Base-by-base conservation (phyloP, 2,797 vertebrate genomes). In the Trichosurus vulpecula region DNA sequence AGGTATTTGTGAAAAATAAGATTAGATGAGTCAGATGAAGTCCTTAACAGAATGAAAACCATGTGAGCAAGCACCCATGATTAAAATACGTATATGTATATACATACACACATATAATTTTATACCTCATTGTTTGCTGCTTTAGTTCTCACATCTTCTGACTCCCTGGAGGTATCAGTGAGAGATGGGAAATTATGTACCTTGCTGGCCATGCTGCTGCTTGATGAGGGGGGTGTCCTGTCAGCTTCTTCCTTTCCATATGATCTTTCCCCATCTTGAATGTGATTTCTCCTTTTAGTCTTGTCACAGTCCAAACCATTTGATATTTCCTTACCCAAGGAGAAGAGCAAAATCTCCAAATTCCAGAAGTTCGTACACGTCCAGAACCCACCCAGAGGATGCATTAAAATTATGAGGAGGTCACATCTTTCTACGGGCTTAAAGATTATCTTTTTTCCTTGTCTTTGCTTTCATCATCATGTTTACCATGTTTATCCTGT, bases 401-500 rank as follows among this genome's bases (percentile, higher is more conserved):
- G 41, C 51, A 91, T 31, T 94, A 92, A 27, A 5, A 35, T 13
- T 93, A 94, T 51, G 35, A 94, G 91, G 93, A 30, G 41, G 35
- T 54, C 30, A 91, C 56, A 10, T 56, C 87, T 91, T 94, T 41
- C 47, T 41, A 2, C 91, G 74, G 91, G 41, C 12, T 57, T 61
- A 96, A 91, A 12, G 2, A 92, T 61, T 12, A n/a, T 5, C 11
- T 14, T 13, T 57, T 93, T 97, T 91, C 89, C 41, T 58, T 41
- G 91, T 47, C 2, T 31, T 94, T 74, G 27, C 51, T 55, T 94
- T 94, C 92, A 55, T 92, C 52, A 41, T 92, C 61, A 91, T 92
- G 35, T 25, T 0, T 61, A 41, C 41, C n/a, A 47, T 30, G 0
- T 74, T 51, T 57, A 90, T 54, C 90, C 94, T n/a, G 1, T 90